Evolutionary conservation across 2,888 invertebrate species (phyloP), one percentile per base, ranked within the genome.

Genomic region (Drosophila maculinotata): DNA sequence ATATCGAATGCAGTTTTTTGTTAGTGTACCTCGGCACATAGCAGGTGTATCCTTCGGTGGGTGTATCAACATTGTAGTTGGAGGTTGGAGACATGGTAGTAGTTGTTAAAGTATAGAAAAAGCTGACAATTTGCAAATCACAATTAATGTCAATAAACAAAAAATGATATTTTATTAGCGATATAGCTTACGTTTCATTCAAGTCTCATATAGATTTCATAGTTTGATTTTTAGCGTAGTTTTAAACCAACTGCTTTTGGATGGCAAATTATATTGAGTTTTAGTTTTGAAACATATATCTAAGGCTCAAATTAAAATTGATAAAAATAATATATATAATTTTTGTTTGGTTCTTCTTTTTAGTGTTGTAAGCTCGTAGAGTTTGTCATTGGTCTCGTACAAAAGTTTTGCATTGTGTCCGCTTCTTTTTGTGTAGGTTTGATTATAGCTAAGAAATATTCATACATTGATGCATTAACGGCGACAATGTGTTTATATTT

Each of bases 291-390:
- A 33, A 47, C 14, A 35, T 23, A 8, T 33, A n/a, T 23, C 14
- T 48, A 9, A 26, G 15, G 28, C 23, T 25, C 25, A 10, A 45
- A 39, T 26, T 8, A 14, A 64, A 48, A 20, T 1, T 17, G 58
- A 31, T 20, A 1, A 6, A 45, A 44, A 12, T 7, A 7, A 30
- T 23, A 20, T 3, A 4, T 20, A 20, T 12, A n/a, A 36, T 23
- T 33, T 47, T 20, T 6, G 15, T n/a, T 39, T 33, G 5, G 4
- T 12, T 47, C 15, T 48, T 28, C 62, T 26, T 42, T 60, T 49
- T 41, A 79, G 58, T 66, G 45, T 68, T 78, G 64, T 83, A 83
- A 83, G 82, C 82, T 83, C 82, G 84, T 74, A 76, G 65, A 71
- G 69, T 82, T 80, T 68, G 58, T 62, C 52, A 63, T 83, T 83